Evolutionary conservation across 2,888 invertebrate genomes (phyloP).

Genomic region (Caenorhabditis sulstoni): DNA sequence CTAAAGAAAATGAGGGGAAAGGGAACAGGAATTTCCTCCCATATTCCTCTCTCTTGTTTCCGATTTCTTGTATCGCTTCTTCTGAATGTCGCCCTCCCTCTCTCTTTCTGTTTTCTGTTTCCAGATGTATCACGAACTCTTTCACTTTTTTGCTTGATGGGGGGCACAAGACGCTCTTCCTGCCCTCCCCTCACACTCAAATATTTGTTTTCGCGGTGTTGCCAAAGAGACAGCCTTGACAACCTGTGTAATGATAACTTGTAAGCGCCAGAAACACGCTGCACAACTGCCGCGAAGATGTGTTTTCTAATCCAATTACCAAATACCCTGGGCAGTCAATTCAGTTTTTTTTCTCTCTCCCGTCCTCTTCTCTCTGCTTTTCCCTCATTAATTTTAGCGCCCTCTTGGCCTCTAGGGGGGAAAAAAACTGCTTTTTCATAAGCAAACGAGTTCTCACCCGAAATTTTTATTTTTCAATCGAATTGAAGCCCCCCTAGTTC

Average conservation of each 20-base stretch:
- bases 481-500: too few relatives aligned
- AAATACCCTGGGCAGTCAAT: constrained; percentile 1
- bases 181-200: too few relatives aligned
- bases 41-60: constrained; percentile 2
- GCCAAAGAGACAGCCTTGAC: constrained; percentile 2
- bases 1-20: constrained; percentile 7
- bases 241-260: constrained; percentile 16
- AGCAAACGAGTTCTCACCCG: too few relatives aligned
- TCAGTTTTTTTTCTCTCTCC: too few relatives aligned
- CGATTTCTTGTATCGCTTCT: constrained; percentile 6
- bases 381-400: too few relatives aligned
- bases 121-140: not conserved
- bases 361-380: too few relatives aligned
- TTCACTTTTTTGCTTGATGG: not conserved
- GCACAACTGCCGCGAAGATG: not conserved
- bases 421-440: too few relatives aligned
- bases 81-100: not conserved
- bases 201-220: not conserved
- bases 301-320: constrained; percentile 15
- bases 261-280: not conserved
- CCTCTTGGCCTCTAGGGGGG: too few relatives aligned
- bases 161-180: too few relatives aligned
- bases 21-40: constrained; percentile 38
- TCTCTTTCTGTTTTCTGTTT: not conserved
- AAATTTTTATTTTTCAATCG: too few relatives aligned